Evolutionary conservation across 2,797 vertebrate species (phyloP).

Genomic region (Limnodromus scolopaceus): DNA sequence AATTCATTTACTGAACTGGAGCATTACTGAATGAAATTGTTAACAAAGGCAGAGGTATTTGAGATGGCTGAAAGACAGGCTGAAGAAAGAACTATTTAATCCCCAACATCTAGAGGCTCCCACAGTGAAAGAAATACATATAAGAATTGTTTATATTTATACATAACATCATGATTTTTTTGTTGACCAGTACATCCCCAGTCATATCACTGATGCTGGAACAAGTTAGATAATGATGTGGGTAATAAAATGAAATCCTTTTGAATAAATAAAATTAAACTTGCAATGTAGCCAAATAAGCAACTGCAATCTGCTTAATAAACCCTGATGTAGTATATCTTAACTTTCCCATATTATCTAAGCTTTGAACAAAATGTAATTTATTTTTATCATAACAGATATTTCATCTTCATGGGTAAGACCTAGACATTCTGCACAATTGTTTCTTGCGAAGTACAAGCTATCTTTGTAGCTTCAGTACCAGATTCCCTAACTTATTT

Average conservation of each 20-base stretch:
- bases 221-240: not conserved
- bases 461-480: not conserved
- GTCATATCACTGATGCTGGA: not conserved
- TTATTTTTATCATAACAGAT: not conserved
- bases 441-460: not conserved
- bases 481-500: slow-evolving; percentile 18
- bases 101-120: not conserved
- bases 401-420: not conserved
- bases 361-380: not conserved
- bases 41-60: slow-evolving; percentile 13
- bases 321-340: not conserved
- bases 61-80: not conserved
- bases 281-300: not conserved
- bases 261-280: not conserved
- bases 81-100: not conserved
- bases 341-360: not conserved
- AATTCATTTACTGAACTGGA: slow-evolving; percentile 23
- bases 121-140: not conserved
- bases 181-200: not conserved
- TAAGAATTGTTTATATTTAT: not conserved
- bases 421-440: not conserved
- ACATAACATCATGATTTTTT: not conserved
- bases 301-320: not conserved
- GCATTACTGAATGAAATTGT: not conserved
- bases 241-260: not conserved